Conservation (phyloP, 2,888 invertebrate species). For the Plebejus argus region DNA sequence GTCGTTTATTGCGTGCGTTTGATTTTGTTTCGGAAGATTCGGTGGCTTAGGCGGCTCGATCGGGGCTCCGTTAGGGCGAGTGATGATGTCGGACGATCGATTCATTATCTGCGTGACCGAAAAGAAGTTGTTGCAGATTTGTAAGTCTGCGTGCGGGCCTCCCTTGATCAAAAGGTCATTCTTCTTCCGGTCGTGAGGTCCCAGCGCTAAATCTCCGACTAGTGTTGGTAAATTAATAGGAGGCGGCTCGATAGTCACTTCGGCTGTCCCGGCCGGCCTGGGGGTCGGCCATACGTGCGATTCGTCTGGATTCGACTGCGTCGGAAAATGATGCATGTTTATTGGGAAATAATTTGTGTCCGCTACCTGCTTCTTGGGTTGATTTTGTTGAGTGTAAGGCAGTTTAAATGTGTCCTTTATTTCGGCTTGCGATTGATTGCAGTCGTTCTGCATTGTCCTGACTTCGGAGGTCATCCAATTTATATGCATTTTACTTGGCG, state of each 20-base stretch:
- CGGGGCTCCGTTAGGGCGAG: conserved; percentile 60
- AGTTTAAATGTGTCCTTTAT: conserved; percentile 60
- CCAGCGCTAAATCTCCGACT: conserved; percentile 71
- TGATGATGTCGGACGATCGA: conserved; percentile 64
- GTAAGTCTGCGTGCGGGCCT: conserved; percentile 58
- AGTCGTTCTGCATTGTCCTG: conserved; percentile 66
- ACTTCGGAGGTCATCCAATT: conserved; percentile 79
- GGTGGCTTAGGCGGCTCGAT: conserved; percentile 55
- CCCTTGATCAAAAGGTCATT: conserved; percentile 58
- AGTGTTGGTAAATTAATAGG: conserved; percentile 74
- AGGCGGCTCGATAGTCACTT: conserved; percentile 75
- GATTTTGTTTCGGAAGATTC: conserved; percentile 57
- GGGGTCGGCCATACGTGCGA: conserved; percentile 72
- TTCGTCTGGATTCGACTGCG: conserved; percentile 66
- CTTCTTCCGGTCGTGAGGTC: conserved; percentile 74
- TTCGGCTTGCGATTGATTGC: conserved; percentile 54
- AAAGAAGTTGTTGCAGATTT: conserved; percentile 71
- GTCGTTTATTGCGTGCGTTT: conserved; percentile 57
- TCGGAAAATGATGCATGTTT: conserved; percentile 67
- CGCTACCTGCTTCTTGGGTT: conserved; percentile 60
- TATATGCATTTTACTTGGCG: conserved; percentile 73
- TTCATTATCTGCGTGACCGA: conserved; percentile 77
- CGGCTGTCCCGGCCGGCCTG: conserved; percentile 69
- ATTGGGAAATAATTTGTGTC: conserved; percentile 71
- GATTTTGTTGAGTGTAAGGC: conserved; percentile 56